Conservation (phyloP, 1,140 invertebrate genomes). For the Ips nitidus region DNA sequence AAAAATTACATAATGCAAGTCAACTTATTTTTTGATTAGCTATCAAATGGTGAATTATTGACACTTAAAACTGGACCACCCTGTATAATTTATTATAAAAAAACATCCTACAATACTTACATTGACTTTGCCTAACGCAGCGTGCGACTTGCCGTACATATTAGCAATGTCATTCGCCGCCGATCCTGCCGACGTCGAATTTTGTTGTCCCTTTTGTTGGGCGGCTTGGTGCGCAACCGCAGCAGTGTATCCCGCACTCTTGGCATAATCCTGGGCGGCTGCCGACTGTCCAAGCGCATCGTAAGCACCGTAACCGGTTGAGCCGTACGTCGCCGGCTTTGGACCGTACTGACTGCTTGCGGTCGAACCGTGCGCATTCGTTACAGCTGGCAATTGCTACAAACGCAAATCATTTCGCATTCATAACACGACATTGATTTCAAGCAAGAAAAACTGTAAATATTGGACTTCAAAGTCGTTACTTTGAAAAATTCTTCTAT, state of each 20-base stretch:
- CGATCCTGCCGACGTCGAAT: conserved; percentile 59
- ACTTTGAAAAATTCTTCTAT: too few species aligned
- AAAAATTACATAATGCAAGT: too few species aligned
- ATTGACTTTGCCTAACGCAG: conserved; percentile 73
- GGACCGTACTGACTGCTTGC: conserved; percentile 63
- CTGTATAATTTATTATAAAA: too few species aligned
- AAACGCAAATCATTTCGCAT: conserved; percentile 15
- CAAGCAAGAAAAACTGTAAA: too few species aligned
- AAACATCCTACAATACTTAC: conserved; percentile 53
- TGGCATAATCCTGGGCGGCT: conserved; percentile 57
- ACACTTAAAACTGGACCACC: too few species aligned
- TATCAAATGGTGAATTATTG: too few species aligned
- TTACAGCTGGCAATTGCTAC: conserved; percentile 65
- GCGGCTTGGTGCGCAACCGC: conserved; percentile 42
- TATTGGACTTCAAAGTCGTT: conserved; percentile 22
- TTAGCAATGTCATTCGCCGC: conserved; percentile 65
- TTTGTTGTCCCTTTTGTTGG: conserved; percentile 59
- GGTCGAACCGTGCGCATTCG: conserved; percentile 60
- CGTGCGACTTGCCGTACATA: conserved; percentile 74
- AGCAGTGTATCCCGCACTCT: conserved; percentile 55
- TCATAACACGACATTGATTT: too few species aligned
- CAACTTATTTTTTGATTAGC: too few species aligned
- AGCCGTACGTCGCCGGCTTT: conserved; percentile 66
- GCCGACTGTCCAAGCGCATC: conserved; percentile 60
- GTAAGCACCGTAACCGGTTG: conserved; percentile 67